Evolutionary conservation across 2,888 invertebrate genomes (phyloP), one percentile per base, ranked within the genome.

Genomic region (Noctua janthe): DNA sequence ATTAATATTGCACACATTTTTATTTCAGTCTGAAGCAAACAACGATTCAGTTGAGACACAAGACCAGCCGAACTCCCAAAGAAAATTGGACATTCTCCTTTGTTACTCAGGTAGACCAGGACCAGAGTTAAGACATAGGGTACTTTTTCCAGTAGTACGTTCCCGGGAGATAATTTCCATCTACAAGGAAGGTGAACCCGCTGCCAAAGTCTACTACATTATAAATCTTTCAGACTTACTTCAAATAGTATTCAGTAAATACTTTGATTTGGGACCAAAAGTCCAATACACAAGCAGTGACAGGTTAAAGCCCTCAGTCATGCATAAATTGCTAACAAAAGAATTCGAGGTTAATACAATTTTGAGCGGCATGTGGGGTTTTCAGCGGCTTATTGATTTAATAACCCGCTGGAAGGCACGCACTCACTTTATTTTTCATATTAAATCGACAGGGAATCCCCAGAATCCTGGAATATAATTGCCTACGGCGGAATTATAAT

Each of bases 371-470:
- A 56, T 67, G 66, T 80, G 71, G 23, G 51, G n/a, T 29, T 75
- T 75, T 67, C 74, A 74, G 71, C 15, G n/a, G 69, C n/a, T 51
- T 81, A 83, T 86, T 81, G 72, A 85, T 72, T 72, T 72, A 73
- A 81, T 70, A 72, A 72, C 35, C 49, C 64, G 17, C 35, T 47
- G 6, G 43, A 66, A 51, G 75, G 47, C 69, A 73, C 35, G 69
- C 47, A 49, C 17, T 62, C n/a, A 35, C 35, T 75, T 81, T 51
- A 70, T 70, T 20, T 64, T 64, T 64, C 35, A 79, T 59, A 56
- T 54, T 39, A 51, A 67, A 77, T 43, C 62, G 17, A 54, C 11
- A 29, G 62, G 43, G 23, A 66, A 59, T 75, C 49, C 56, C 39
- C 20, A 35, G 35, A 2, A 72, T 64, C 10, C 43, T 6, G 29